phyloP scores from a whole-genome alignment of 2,797 vertebrate species.

The Picus viridis region DNA sequence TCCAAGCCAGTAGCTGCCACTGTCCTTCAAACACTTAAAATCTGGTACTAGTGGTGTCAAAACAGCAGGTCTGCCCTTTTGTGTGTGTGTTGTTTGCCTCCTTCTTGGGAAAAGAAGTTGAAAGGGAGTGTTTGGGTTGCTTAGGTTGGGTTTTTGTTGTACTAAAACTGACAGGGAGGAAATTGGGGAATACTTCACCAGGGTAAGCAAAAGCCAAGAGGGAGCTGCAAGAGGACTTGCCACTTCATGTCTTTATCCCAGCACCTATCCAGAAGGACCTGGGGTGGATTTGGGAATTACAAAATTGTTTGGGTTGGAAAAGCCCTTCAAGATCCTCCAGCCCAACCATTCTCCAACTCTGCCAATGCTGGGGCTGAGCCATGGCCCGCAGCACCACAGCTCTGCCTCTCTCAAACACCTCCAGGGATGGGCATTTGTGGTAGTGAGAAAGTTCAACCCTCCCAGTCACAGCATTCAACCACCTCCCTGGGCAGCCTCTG shows the following conservation, averaged over 20 bases:
- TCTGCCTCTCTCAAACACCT: no score
- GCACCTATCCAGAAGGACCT: neutral
- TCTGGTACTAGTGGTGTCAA: neutral
- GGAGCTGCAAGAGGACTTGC: neutral
- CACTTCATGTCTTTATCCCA: neutral
- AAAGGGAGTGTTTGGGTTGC: no score
- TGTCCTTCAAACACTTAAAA: neutral
- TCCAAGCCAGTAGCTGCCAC: neutral
- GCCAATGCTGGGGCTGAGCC: no score
- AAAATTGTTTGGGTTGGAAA: no score
- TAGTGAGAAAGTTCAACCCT: no score
- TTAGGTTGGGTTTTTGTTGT: neutral
- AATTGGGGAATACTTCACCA: neutral
- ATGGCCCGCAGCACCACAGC: no score
- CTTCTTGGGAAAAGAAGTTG: neutral
- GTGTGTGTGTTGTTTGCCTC: neutral
- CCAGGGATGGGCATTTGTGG: no score
- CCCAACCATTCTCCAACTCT: no score
- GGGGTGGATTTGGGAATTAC: neutral
- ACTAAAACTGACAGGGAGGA: neutral
- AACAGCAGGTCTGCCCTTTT: neutral
- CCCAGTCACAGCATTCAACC: no score
- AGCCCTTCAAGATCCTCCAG: no score
- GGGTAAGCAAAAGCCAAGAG: neutral
- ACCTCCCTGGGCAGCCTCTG: no score